These are phyloP conservation scores for Chionomys nivalis DNA, from an alignment of 2,113 vertebrate species.

Conservation along the genomic window DNA sequence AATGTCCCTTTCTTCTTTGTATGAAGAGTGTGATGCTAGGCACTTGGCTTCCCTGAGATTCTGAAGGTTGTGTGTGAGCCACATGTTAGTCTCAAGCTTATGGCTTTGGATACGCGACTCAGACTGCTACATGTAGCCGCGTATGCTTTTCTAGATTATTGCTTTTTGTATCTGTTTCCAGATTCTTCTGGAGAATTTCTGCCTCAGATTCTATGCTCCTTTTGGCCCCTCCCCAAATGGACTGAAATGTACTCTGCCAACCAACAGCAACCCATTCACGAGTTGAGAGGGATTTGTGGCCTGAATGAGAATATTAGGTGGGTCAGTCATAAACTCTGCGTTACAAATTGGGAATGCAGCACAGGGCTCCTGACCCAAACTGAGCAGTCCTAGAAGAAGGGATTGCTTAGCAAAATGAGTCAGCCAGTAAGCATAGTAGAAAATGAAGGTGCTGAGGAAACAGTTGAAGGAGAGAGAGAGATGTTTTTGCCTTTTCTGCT, in stretches of 20 bases:
- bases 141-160: not conserved
- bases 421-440: not conserved
- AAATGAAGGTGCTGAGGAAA: not conserved
- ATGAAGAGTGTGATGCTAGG: not conserved
- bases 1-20: not conserved
- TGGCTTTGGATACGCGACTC: not conserved
- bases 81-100: not conserved
- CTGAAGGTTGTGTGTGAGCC: not conserved
- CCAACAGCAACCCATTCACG: not conserved
- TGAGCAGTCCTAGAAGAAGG: not conserved
- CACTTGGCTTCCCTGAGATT: not conserved
- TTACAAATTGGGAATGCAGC: not conserved
- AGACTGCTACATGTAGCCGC: not conserved
- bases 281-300: not conserved
- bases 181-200: slow-evolving; percentile 5
- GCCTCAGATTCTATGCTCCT: not conserved
- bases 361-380: not conserved
- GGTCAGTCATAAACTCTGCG: not conserved
- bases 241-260: not conserved
- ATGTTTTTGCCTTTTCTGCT: not conserved
- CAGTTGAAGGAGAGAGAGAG: not conserved
- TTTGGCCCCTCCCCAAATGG: not conserved
- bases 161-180: not conserved
- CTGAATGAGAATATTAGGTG: not conserved
- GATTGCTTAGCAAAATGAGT: not conserved